phyloP scores from a whole-genome alignment of 2,888 invertebrate species.

The Parasteatoda lunata region DNA sequence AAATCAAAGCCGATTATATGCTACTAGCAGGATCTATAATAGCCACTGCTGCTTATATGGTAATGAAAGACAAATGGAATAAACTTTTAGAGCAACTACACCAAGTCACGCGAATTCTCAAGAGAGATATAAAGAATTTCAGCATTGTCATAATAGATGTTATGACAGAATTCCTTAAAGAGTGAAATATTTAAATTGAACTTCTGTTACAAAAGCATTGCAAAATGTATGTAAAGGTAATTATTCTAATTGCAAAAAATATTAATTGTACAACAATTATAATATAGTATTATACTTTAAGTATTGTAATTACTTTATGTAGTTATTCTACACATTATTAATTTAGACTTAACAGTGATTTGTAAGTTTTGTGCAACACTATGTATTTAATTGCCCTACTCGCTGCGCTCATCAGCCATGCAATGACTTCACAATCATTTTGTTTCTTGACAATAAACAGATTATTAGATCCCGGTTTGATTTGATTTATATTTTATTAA shows the following conservation, averaged over 20 bases:
- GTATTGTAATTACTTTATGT: too few species aligned
- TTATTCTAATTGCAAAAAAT: background rate
- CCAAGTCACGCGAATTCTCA: conserved; percentile 42
- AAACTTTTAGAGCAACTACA: conserved; percentile 50
- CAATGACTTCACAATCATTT: too few species aligned
- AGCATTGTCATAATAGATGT: conserved; percentile 42
- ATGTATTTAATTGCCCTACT: too few species aligned
- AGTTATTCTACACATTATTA: too few species aligned
- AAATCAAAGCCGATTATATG: conserved; percentile 61
- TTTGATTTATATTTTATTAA: too few species aligned
- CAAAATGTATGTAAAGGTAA: background rate
- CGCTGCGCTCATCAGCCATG: too few species aligned
- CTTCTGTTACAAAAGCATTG: background rate
- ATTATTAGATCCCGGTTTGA: too few species aligned
- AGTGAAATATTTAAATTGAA: background rate
- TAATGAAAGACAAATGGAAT: conserved; percentile 24
- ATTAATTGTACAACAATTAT: background rate
- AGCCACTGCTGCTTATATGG: conserved; percentile 29
- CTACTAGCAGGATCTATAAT: conserved; percentile 39
- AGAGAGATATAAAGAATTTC: conserved; percentile 42
- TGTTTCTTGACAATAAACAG: too few species aligned
- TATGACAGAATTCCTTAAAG: background rate
- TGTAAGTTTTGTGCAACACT: too few species aligned
- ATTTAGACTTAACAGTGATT: too few species aligned
- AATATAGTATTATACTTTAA: background rate